Conservation (phyloP, 1,140 invertebrate species). For the Drosophila kohkoa region DNA sequence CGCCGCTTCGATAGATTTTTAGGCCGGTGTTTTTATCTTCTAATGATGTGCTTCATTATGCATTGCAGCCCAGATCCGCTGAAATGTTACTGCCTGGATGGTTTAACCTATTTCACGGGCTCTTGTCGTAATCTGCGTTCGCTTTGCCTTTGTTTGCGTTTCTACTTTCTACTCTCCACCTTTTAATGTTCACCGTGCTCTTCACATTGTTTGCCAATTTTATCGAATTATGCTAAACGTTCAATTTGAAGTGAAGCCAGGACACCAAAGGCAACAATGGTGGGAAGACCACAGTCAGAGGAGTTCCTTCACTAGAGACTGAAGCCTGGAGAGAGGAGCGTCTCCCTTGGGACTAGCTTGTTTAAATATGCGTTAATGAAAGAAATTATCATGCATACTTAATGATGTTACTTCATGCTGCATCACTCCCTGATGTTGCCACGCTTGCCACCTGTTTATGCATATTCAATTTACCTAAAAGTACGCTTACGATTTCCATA, state of each 20-base stretch:
- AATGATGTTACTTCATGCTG: conserved; percentile 49
- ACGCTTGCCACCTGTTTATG: conserved; percentile 46
- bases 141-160: conserved; percentile 51
- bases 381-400: conserved; percentile 77
- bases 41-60: conserved; percentile 78
- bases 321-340: not conserved
- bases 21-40: conserved; percentile 63
- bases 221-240: conserved; percentile 79
- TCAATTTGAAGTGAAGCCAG: conserved; percentile 20
- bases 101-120: conserved; percentile 35
- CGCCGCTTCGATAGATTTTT: conserved; percentile 69
- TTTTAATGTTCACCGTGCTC: conserved; percentile 25
- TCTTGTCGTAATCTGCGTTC: conserved; percentile 25
- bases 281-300: not conserved
- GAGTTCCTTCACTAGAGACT: too few species aligned
- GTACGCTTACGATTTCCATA: conserved; percentile 60
- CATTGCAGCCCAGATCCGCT: conserved; percentile 40
- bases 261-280: not conserved
- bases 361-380: conserved; percentile 81
- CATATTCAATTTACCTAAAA: conserved; percentile 73
- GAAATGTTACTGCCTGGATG: not conserved
- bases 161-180: conserved; percentile 38
- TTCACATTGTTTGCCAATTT: conserved; percentile 67
- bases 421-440: not conserved
- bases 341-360: conserved; percentile 30